phyloP scores from a whole-genome alignment of 1,140 invertebrate species.

The Trialeurodes vaporariorum region DNA sequence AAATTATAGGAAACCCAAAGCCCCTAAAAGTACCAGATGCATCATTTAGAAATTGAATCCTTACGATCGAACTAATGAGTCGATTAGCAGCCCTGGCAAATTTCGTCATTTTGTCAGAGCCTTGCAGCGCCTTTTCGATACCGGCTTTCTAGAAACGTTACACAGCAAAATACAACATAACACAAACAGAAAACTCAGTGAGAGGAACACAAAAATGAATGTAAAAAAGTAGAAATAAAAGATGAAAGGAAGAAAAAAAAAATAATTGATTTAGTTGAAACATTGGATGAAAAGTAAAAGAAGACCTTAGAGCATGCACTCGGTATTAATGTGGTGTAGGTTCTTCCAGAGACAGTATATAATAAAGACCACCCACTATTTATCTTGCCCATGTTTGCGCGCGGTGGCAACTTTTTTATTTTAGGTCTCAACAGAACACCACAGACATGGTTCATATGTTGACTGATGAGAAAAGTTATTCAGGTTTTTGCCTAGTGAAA shows the following conservation, averaged over 20 bases:
- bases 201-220: conserved; percentile 2
- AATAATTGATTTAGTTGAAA: too few relatives aligned
- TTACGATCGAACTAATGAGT: conserved; percentile 30
- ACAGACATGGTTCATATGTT: too few relatives aligned
- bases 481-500: too few relatives aligned
- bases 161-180: background rate
- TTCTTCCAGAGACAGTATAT: too few relatives aligned
- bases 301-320: too few relatives aligned
- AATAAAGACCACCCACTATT: too few relatives aligned
- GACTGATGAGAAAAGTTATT: too few relatives aligned
- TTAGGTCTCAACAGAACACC: too few relatives aligned
- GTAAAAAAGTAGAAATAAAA: conserved; percentile 11
- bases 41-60: conserved; percentile 12
- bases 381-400: too few relatives aligned
- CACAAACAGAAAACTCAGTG: background rate
- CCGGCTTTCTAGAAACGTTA: conserved; percentile 32
- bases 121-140: conserved; percentile 32
- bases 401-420: too few relatives aligned
- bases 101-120: conserved; percentile 31
- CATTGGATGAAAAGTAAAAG: too few relatives aligned
- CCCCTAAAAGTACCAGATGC: background rate
- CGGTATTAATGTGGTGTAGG: too few relatives aligned
- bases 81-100: conserved; percentile 30
- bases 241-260: background rate
- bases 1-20: background rate